These are phyloP conservation scores for Eurois occulta DNA, from an alignment of 2,888 invertebrate genomes.

Conservation along the genomic window DNA sequence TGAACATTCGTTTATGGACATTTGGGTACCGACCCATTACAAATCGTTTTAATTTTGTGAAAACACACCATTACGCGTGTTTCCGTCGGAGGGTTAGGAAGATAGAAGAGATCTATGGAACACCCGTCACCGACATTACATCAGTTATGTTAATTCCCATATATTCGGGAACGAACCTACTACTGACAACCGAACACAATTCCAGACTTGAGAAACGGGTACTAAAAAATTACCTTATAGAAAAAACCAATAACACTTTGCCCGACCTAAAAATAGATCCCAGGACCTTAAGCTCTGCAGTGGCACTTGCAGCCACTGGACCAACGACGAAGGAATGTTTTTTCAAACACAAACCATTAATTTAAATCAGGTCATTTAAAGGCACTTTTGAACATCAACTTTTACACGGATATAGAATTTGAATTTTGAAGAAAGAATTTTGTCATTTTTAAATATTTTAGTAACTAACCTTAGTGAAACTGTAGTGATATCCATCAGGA, in stretches of 20 bases:
- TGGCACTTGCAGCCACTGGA: not conserved
- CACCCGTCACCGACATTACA: not conserved
- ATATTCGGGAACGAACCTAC: not conserved
- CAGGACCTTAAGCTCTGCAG: not conserved
- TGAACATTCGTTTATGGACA: too few species aligned
- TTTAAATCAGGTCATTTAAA: not conserved
- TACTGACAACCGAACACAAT: not conserved
- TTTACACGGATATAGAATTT: not conserved
- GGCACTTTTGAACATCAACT: not conserved
- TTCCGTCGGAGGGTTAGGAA: not conserved
- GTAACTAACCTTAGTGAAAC: constrained; percentile 88
- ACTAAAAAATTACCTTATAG: not conserved
- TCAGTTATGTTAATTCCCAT: not conserved
- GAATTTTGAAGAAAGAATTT: too few species aligned
- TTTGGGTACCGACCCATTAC: not conserved
- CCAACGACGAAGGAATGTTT: not conserved
- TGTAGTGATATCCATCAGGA: constrained; percentile 94
- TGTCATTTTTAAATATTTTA: not conserved
- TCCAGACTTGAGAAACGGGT: not conserved
- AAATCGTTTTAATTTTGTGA: not conserved
- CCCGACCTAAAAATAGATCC: not conserved
- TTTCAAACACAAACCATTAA: not conserved
- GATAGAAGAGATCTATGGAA: not conserved
- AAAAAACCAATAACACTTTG: not conserved
- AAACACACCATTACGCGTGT: not conserved